These are phyloP conservation scores for Altica lythri DNA, from an alignment of 2,888 invertebrate genomes.

Conservation along the genomic window DNA sequence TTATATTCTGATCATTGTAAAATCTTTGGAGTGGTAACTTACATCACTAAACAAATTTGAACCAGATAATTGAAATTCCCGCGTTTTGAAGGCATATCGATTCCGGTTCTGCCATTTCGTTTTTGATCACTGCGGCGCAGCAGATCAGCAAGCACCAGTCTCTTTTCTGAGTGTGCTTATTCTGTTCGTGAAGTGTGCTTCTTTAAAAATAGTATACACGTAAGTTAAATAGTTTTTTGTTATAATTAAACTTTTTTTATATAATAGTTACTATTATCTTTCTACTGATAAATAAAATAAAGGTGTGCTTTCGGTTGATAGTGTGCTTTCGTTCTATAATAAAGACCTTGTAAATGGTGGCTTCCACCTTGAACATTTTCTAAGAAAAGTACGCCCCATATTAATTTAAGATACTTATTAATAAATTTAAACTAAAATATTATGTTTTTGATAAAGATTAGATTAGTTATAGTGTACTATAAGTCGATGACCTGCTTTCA, in stretches of 20 bases:
- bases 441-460: too few relatives aligned
- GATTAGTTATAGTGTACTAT: too few relatives aligned
- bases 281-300: background rate
- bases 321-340: slow-evolving; percentile 23
- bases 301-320: slow-evolving; percentile 32
- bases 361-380: slow-evolving; percentile 35
- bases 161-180: slow-evolving; percentile 48
- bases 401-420: too few relatives aligned
- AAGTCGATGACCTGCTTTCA: slow-evolving; percentile 46
- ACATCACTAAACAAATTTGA: slow-evolving; percentile 15
- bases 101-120: slow-evolving; percentile 49
- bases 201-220: slow-evolving; percentile 57
- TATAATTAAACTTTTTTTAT: background rate
- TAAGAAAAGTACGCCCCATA: slow-evolving; percentile 14
- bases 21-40: slow-evolving; percentile 39
- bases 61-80: slow-evolving; percentile 48
- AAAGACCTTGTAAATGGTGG: slow-evolving; percentile 39
- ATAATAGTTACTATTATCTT: background rate
- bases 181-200: slow-evolving; percentile 56
- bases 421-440: too few relatives aligned
- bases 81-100: slow-evolving; percentile 46
- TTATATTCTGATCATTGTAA: slow-evolving; percentile 32
- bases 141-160: slow-evolving; percentile 42
- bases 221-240: slow-evolving; percentile 46
- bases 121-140: slow-evolving; percentile 42